These are phyloP conservation scores for Napeogenes sylphis DNA, from an alignment of 2,888 invertebrate species.

Conservation along the genomic window DNA sequence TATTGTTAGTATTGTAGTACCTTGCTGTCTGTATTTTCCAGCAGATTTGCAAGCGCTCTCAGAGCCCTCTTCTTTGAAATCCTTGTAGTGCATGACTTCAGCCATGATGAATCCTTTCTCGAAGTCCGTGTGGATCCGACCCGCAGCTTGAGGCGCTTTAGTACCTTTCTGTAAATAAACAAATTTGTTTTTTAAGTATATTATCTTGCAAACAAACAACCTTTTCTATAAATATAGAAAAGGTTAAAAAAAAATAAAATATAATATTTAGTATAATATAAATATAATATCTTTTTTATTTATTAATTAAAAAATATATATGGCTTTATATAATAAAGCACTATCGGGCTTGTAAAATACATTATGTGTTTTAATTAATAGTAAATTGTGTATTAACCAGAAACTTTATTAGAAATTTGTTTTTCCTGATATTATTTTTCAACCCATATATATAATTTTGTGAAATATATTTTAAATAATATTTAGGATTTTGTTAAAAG, in stretches of 20 bases:
- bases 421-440: no score
- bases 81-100: slow-evolving; percentile 98
- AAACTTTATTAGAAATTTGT: no score
- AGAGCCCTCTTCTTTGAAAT: slow-evolving; percentile 97
- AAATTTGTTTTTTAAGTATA: background rate
- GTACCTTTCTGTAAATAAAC: slow-evolving; percentile 87
- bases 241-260: background rate
- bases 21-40: slow-evolving; percentile 99
- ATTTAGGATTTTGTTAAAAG: no score
- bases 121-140: slow-evolving; percentile 99
- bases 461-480: background rate
- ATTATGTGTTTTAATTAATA: no score
- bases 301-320: no score
- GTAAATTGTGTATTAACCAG: no score
- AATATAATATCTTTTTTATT: no score
- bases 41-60: slow-evolving; percentile 95
- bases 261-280: no score
- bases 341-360: no score
- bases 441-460: no score
- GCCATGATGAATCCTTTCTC: slow-evolving; percentile 99
- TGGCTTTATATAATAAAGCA: no score
- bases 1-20: slow-evolving; percentile 52
- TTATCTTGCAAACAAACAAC: background rate
- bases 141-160: slow-evolving; percentile 99
- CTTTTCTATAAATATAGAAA: no score